These are phyloP conservation scores for Synodontis membranacea DNA, from an alignment of 2,113 vertebrate genomes.

Conservation along the genomic window DNA sequence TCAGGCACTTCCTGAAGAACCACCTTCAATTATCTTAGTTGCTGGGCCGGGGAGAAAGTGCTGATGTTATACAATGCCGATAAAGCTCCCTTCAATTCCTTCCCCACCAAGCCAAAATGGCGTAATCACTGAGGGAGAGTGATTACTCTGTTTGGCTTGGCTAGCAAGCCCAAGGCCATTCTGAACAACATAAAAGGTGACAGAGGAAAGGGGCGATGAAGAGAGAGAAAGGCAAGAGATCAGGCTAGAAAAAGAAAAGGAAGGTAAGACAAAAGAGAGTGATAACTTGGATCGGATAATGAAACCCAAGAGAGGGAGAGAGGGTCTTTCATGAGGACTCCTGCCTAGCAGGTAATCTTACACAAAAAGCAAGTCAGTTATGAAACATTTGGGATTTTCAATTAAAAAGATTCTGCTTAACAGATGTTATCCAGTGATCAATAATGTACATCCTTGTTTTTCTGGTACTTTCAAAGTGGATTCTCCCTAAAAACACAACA, in stretches of 20 bases:
- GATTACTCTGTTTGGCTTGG: constrained; percentile 49
- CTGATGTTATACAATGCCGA: constrained; percentile 58
- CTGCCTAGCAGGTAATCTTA: constrained; percentile 35
- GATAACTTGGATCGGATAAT: neutral
- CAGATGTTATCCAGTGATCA: neutral
- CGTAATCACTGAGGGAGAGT: constrained; percentile 34
- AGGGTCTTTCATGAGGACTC: neutral
- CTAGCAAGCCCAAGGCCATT: constrained; percentile 27
- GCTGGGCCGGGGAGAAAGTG: constrained; percentile 50
- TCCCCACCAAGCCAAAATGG: constrained; percentile 37
- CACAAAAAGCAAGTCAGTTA: constrained; percentile 38
- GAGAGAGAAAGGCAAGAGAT: constrained; percentile 12
- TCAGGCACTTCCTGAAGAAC: constrained; percentile 73
- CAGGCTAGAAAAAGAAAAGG: constrained; percentile 10
- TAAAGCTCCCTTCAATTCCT: constrained; percentile 53
- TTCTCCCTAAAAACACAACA: constrained; percentile 7
- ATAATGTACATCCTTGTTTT: neutral
- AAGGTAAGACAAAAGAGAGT: neutral
- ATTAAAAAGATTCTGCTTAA: neutral
- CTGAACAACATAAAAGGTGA: constrained; percentile 25
- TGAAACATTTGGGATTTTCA: constrained; percentile 14
- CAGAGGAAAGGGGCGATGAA: constrained; percentile 31
- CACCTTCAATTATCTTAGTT: constrained; percentile 76
- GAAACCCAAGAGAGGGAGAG: neutral
- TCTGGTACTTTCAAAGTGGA: constrained; percentile 4